phyloP scores from a whole-genome alignment of 2,888 invertebrate genomes.

The Apoderus coryli region DNA sequence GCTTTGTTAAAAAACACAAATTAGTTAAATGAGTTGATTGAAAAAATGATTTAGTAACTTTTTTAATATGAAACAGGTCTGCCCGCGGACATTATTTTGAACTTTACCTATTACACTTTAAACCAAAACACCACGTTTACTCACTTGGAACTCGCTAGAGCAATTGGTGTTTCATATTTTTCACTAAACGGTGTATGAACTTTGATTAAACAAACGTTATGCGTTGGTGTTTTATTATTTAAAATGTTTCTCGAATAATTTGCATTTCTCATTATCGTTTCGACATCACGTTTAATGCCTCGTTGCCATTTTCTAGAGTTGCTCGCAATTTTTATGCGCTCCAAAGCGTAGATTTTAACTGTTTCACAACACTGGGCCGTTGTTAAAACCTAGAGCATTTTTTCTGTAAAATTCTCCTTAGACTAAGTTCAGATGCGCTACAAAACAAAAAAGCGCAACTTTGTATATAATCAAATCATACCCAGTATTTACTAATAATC shows the following conservation, averaged over 20 bases:
- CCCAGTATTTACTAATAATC: slow-evolving; percentile 19
- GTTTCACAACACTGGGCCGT: slow-evolving; percentile 19
- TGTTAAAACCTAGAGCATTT: slow-evolving; percentile 20
- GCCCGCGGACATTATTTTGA: too few species aligned
- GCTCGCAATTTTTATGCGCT: slow-evolving; percentile 17
- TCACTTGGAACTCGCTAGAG: slow-evolving; percentile 16
- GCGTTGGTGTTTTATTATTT: slow-evolving; percentile 14
- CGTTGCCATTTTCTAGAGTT: slow-evolving; percentile 17
- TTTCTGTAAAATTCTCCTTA: too few species aligned
- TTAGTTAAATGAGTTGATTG: too few species aligned
- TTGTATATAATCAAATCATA: too few species aligned
- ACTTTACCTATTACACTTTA: too few species aligned
- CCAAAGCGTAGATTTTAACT: slow-evolving; percentile 14
- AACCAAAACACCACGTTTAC: slow-evolving; percentile 6
- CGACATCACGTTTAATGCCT: slow-evolving; percentile 18
- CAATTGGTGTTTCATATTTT: slow-evolving; percentile 13
- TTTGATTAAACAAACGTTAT: slow-evolving; percentile 18
- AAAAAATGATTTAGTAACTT: too few species aligned
- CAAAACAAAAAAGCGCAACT: too few species aligned
- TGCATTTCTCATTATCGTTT: slow-evolving; percentile 17
- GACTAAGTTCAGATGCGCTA: too few species aligned
- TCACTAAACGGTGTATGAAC: slow-evolving; percentile 17
- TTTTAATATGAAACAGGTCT: too few species aligned
- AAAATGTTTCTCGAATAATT: too few species aligned
- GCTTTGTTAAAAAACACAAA: too few species aligned